A percentile compares a stretch with the other conserved stretches of the same genome.
Evolutionary conservation across 2,888 invertebrate species (phyloP).

Genomic region (Protonemura montana): DNA sequence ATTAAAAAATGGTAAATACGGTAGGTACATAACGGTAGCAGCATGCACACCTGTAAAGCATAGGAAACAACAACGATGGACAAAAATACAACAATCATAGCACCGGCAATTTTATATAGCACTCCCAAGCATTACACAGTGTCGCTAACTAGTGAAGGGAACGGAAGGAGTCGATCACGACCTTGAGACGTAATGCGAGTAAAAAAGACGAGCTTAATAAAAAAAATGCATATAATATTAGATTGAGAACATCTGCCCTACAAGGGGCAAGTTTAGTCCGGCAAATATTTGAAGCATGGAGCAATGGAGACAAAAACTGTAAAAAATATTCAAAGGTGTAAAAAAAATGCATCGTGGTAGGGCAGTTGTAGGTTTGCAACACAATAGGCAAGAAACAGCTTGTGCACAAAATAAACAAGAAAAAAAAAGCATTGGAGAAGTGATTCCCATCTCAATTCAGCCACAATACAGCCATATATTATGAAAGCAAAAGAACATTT

Average conservation of each 20-base stretch:
- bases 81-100: constrained; percentile 50
- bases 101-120: constrained; percentile 51
- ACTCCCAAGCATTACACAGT: constrained; percentile 48
- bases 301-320: background rate
- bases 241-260: background rate
- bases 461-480: too few species aligned
- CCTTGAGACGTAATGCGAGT: background rate
- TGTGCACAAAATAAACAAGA: background rate
- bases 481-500: too few species aligned
- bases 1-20: constrained; percentile 13
- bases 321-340: background rate
- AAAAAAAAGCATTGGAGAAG: too few species aligned
- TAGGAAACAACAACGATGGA: constrained; percentile 51
- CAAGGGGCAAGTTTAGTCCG: background rate
- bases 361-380: background rate
- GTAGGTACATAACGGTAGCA: constrained; percentile 50
- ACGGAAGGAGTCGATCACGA: background rate
- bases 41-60: constrained; percentile 53
- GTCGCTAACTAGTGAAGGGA: background rate
- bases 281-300: background rate
- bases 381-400: background rate
- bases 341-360: background rate
- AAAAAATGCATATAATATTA: background rate
- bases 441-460: too few species aligned
- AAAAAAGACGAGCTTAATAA: too few species aligned